Evolutionary conservation across 1,140 invertebrate species (phyloP).

Genomic region (Daktulosphaira vitifoliae): DNA sequence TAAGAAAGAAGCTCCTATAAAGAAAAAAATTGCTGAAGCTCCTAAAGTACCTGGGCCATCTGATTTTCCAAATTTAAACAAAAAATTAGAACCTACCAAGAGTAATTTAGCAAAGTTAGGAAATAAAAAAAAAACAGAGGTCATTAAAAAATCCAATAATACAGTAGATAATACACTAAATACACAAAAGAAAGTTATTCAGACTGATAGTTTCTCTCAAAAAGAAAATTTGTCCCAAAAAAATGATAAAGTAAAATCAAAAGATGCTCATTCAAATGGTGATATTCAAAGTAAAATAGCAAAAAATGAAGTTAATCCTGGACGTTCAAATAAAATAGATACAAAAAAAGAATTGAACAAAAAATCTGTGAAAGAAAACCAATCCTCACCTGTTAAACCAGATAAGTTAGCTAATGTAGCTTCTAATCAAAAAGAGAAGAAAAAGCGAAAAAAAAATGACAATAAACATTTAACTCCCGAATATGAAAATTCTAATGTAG

Average conservation of each 20-base stretch:
- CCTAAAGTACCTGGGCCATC: conserved; percentile 8
- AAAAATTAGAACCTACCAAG: conserved; percentile 19
- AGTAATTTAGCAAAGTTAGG: conserved; percentile 21
- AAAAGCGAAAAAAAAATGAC: conserved; percentile 22
- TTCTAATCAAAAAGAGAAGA: conserved; percentile 6
- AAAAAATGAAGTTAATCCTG: background rate
- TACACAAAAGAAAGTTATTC: too few relatives aligned
- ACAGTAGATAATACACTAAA: background rate
- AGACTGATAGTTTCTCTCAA: too few relatives aligned
- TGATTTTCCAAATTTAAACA: conserved; percentile 23
- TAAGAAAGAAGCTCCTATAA: conserved; percentile 1
- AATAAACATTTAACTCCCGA: conserved; percentile 34
- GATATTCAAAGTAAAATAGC: too few relatives aligned
- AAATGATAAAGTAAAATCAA: too few relatives aligned
- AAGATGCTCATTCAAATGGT: too few relatives aligned
- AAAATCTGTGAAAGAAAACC: background rate
- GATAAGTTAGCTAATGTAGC: too few relatives aligned
- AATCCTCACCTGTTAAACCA: too few relatives aligned
- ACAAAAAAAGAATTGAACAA: conserved; percentile 3
- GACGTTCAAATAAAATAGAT: background rate
- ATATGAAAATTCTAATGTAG: too few relatives aligned
- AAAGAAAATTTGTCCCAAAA: too few relatives aligned
- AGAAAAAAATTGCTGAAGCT: conserved; percentile 21
- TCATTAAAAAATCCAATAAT: background rate
- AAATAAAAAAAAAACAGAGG: conserved; percentile 14